phyloP scores from a whole-genome alignment of 2,888 invertebrate genomes.

The Autographa pulchrina region DNA sequence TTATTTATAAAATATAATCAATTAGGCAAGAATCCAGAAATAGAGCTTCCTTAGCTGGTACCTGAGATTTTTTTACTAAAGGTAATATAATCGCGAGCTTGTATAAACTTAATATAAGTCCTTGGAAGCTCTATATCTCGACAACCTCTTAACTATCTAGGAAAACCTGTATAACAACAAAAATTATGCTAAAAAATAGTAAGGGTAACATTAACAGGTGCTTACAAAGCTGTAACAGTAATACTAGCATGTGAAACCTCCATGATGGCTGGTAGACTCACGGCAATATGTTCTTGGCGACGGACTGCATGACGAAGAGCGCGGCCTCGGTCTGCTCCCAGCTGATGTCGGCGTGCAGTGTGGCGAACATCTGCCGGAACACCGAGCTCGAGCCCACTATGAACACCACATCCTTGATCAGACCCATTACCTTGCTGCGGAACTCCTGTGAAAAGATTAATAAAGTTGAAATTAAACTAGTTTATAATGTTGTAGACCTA shows the following conservation, averaged over 20 bases:
- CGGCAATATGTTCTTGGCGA: conserved; percentile 98
- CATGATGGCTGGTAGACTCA: conserved; percentile 82
- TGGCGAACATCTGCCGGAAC: conserved; percentile 96
- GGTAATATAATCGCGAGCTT: too few species aligned
- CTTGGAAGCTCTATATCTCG: too few species aligned
- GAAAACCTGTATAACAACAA: background rate
- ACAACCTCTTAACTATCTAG: background rate
- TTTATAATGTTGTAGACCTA: background rate
- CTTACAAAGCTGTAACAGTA: conserved; percentile 2
- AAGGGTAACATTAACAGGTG: background rate
- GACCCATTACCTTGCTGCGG: conserved; percentile 95
- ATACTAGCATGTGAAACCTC: background rate
- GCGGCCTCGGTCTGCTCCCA: conserved; percentile 99
- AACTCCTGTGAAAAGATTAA: conserved; percentile 89
- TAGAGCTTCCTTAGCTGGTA: background rate
- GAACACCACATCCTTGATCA: conserved; percentile 99
- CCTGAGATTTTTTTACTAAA: background rate
- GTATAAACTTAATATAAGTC: too few species aligned
- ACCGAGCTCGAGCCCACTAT: conserved; percentile 97
- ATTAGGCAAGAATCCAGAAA: background rate
- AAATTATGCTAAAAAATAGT: background rate
- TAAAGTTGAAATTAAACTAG: background rate
- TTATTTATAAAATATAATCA: background rate
- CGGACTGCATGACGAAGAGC: conserved; percentile 97
- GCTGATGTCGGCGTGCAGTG: conserved; percentile 92